Evolutionary conservation across 2,113 vertebrate genomes (phyloP).

Genomic region (Actinemys pallida): DNA sequence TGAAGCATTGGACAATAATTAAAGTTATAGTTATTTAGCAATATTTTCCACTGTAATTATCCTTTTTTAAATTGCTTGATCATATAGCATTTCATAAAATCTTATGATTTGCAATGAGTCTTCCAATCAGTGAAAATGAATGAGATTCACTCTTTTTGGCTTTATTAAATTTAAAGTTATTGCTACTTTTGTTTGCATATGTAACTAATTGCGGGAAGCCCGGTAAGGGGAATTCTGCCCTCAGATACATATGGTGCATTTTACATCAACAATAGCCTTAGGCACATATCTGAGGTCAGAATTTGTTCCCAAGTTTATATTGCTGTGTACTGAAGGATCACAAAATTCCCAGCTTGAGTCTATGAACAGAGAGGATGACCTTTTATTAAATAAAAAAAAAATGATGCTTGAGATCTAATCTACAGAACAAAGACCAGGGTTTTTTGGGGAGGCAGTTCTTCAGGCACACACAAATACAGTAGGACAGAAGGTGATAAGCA

Average conservation of each 20-base stretch:
- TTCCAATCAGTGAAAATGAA: neutral
- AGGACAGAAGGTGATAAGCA: no score
- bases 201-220: neutral
- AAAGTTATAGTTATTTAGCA: constrained; percentile 1
- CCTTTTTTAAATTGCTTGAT: neutral
- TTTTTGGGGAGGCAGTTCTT: neutral
- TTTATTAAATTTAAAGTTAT: neutral
- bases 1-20: constrained; percentile 37
- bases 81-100: neutral
- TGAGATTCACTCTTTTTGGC: neutral
- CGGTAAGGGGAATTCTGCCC: neutral
- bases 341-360: neutral
- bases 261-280: neutral
- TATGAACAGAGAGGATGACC: neutral
- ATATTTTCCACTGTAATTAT: neutral
- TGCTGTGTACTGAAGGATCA: neutral
- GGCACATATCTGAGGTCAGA: neutral
- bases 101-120: neutral
- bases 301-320: neutral
- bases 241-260: fast-evolving
- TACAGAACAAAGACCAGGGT: neutral
- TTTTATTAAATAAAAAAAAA: neutral
- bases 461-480: neutral
- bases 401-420: neutral
- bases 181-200: neutral